phyloP scores from a whole-genome alignment of 2,888 invertebrate species.

The Muscina levida region DNA sequence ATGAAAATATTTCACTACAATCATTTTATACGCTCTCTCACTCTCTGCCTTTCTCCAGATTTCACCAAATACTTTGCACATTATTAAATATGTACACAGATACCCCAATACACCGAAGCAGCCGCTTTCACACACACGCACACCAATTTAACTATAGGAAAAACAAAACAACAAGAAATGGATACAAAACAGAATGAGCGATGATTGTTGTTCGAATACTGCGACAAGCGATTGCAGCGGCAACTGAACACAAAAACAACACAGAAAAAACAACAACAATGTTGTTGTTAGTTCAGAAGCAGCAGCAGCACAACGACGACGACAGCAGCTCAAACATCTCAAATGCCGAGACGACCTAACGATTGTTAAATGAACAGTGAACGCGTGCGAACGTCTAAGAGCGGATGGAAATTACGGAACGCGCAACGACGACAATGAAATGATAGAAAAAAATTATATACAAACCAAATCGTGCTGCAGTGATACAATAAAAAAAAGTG shows the following conservation, averaged over 20 bases:
- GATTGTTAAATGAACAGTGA: conserved; percentile 60
- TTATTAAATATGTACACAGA: conserved; percentile 2
- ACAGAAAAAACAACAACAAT: not conserved
- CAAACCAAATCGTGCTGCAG: too few species aligned
- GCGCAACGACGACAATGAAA: conserved; percentile 8
- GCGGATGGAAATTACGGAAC: conserved; percentile 9
- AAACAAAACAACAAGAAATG: conserved; percentile 14
- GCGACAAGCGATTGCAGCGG: not conserved
- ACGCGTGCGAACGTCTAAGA: conserved; percentile 55
- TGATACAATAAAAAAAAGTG: not conserved
- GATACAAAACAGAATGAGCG: conserved; percentile 2
- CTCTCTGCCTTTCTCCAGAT: not conserved
- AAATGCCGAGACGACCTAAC: conserved; percentile 41
- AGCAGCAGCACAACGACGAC: conserved; percentile 38
- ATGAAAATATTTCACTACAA: too few species aligned
- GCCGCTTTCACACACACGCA: too few species aligned
- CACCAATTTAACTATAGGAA: too few species aligned
- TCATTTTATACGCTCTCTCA: not conserved
- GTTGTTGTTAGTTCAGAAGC: conserved; percentile 23
- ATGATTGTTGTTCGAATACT: not conserved
- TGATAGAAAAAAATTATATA: not conserved
- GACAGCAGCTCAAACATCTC: conserved; percentile 35
- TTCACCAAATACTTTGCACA: too few species aligned
- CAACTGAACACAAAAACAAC: too few species aligned
- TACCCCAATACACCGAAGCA: too few species aligned